Evolutionary conservation across 2,888 invertebrate species (phyloP).

Genomic region (Linnaemya vulpina): DNA sequence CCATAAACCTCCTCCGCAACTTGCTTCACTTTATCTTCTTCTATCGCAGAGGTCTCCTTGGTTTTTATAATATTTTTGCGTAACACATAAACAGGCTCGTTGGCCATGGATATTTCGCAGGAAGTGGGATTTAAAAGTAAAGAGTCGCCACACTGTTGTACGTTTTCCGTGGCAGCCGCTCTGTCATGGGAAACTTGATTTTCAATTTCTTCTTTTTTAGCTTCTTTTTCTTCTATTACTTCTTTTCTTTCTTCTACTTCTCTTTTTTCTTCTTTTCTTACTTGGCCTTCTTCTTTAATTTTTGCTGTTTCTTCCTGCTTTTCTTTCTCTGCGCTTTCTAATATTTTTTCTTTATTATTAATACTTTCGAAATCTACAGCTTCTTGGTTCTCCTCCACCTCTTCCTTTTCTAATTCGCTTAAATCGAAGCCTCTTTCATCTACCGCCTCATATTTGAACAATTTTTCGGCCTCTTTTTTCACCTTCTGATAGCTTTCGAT

Average conservation of each 20-base stretch:
- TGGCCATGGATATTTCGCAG: slow-evolving; percentile 25
- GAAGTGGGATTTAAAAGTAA: not conserved
- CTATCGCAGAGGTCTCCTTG: not conserved
- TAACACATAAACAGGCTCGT: slow-evolving; percentile 76
- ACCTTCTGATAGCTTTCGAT: slow-evolving; percentile 81
- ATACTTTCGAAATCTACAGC: not conserved
- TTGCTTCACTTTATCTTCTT: not conserved
- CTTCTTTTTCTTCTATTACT: not conserved
- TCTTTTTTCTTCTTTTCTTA: no score
- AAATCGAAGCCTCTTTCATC: slow-evolving; percentile 78
- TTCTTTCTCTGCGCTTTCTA: no score
- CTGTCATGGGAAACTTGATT: not conserved
- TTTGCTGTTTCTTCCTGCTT: not conserved
- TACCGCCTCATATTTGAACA: slow-evolving; percentile 71
- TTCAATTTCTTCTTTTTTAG: not conserved
- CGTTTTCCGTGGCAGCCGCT: not conserved
- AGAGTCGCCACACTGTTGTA: not conserved
- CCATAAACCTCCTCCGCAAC: not conserved
- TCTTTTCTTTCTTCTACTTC: not conserved
- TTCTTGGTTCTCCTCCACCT: not conserved
- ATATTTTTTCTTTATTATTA: not conserved
- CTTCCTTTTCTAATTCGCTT: slow-evolving; percentile 74
- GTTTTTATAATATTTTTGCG: slow-evolving; percentile 76
- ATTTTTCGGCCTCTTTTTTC: slow-evolving; percentile 79
- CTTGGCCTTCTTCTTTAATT: not conserved